Base-by-base conservation (phyloP, 2,888 invertebrate species). In the Agrotis puta region DNA sequence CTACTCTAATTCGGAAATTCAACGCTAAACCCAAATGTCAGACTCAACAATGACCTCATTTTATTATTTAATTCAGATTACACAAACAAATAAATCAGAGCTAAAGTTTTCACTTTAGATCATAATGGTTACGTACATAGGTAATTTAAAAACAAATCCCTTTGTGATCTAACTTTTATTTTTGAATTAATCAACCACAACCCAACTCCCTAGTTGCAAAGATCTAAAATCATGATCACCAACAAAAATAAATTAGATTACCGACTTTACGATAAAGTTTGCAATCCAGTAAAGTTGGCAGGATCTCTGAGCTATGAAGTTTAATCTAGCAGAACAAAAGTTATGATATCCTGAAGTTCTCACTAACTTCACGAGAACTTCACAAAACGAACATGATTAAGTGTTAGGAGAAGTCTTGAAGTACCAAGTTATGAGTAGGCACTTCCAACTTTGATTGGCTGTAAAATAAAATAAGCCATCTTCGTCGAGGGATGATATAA, bases 281-380 rank as follows among this genome's bases (percentile, higher is more conserved):
- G 20, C 53, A 58, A 62, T 65, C 64, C 61, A 56, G 67, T 58
- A 48, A 72, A 79, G 39, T 63, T 79, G 33, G 51, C 63, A 50
- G 74, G 66, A 74, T 64, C 74, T 53, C 59, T 20, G 54, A 68
- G 79, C 61, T 69, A 69, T 80, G 56, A 69, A 81, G 74, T 75
- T 83, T 69, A 82, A 79, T 83, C 76, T 79, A 68, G 54, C 54
- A 57, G 71, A 83, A 80, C 80, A 74, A 71, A 81, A 82, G 70
- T 81, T 82, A 47, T 64, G 68, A 68, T 68, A 79, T 65, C 70
- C 74, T 48, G 50, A 66, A 69, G 67, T 79, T 64, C 58, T 47
- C 18, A 57, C 62, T 48, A 27, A 73, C 62, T 82, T 74, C 13
- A 33, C 24, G 16, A 33, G 43, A 76, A 82, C 61, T 81, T 73